A percentile compares a stretch with the other conserved stretches of the same genome.
phyloP scores from a whole-genome alignment of 2,113 vertebrate genomes.

The Equus quagga region DNA sequence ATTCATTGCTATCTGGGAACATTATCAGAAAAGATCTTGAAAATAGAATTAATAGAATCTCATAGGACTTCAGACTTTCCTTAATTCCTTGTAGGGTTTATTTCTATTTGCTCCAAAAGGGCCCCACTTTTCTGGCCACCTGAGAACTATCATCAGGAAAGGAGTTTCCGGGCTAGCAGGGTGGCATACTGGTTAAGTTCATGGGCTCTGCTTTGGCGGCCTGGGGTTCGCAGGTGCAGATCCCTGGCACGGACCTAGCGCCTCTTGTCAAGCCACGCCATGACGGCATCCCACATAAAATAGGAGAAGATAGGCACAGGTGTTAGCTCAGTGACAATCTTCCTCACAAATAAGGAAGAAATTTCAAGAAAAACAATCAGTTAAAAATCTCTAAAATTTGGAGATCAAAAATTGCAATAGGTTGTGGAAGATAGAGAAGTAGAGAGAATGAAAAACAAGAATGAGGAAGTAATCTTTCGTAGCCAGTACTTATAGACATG shows the following conservation, averaged over 20 bases:
- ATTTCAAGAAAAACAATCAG: not conserved
- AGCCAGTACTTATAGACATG: not conserved
- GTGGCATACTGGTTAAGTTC: no score
- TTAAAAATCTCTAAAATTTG: constrained; percentile 25
- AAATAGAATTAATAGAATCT: constrained; percentile 17
- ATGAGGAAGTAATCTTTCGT: not conserved
- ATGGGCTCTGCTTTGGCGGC: no score
- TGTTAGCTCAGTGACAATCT: no score
- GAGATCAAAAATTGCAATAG: not conserved
- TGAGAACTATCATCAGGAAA: constrained; percentile 30
- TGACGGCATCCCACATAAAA: no score
- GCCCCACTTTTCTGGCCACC: not conserved
- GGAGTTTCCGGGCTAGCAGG: not conserved
- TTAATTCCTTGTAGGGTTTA: not conserved
- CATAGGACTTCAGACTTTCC: not conserved
- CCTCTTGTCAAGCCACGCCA: no score
- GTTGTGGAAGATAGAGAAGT: not conserved
- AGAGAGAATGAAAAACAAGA: not conserved
- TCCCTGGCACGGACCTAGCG: no score
- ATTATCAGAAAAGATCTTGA: not conserved
- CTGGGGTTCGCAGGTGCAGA: no score
- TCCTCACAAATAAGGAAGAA: no score
- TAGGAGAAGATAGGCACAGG: no score
- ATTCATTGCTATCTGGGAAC: not conserved
- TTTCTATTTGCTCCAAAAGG: not conserved